These are phyloP conservation scores for Dasypogon diadema DNA, from an alignment of 2,888 invertebrate genomes.

Conservation along the genomic window DNA sequence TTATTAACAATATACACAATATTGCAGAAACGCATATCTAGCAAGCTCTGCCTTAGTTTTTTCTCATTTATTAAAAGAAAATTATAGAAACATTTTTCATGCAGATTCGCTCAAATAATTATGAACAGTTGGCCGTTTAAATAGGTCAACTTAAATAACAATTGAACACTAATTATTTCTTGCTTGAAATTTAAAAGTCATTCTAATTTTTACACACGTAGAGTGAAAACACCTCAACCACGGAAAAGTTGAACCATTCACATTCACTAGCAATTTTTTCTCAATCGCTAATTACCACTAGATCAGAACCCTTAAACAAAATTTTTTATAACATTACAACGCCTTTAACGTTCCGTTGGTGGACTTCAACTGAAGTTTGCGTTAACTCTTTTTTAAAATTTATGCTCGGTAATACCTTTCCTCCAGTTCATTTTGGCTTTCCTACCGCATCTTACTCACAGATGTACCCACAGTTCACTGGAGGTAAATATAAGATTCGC, in stretches of 20 bases:
- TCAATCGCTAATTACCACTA: no score
- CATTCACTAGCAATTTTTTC: not conserved
- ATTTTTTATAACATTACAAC: no score
- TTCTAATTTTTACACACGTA: not conserved
- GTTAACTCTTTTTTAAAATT: constrained; percentile 21
- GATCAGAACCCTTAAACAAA: no score
- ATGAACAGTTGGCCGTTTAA: not conserved
- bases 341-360: constrained; percentile 21
- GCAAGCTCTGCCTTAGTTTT: no score
- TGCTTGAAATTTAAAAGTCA: not conserved
- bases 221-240: not conserved
- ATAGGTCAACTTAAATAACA: not conserved
- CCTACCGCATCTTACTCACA: not conserved
- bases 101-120: not conserved
- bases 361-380: constrained; percentile 15
- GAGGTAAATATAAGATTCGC: constrained; percentile 12
- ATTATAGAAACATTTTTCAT: no score
- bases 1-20: no score
- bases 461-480: not conserved
- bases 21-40: no score
- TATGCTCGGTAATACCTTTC: not conserved
- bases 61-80: no score
- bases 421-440: constrained; percentile 22
- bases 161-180: not conserved
- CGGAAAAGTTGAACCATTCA: not conserved